Conservation (phyloP, 2,888 invertebrate species). For the Rotaria macrura region DNA sequence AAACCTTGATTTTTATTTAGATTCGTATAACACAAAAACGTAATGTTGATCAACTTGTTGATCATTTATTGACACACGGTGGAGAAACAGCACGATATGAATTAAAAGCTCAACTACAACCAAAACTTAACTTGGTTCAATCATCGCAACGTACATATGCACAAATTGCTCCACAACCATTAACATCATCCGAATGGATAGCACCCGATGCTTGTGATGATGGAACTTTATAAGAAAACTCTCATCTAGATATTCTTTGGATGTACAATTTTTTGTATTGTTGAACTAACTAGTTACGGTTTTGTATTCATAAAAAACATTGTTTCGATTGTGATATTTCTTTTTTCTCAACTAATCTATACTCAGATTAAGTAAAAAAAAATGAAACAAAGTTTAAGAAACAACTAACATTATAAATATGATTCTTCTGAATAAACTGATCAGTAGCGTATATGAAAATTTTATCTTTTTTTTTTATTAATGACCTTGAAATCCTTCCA, state of each 20-base stretch:
- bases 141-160: background rate
- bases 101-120: background rate
- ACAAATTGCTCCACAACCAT: background rate
- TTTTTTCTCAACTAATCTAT: background rate
- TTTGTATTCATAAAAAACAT: background rate
- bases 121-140: background rate
- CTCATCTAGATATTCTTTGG: background rate
- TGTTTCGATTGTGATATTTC: background rate
- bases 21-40: conserved; percentile 9
- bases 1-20: background rate
- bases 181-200: background rate
- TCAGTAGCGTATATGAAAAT: no score
- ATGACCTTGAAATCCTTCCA: no score
- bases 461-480: no score
- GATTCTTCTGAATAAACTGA: no score
- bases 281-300: background rate
- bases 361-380: background rate
- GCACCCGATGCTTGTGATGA: background rate
- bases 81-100: conserved; percentile 17
- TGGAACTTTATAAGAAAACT: background rate
- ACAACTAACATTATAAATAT: no score
- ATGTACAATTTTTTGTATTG: background rate
- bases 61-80: conserved; percentile 16
- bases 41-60: background rate
- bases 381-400: background rate